Evolutionary conservation across 2,797 vertebrate genomes (phyloP), one percentile per base, ranked within the genome.

Genomic region (Erethizon dorsatum): DNA sequence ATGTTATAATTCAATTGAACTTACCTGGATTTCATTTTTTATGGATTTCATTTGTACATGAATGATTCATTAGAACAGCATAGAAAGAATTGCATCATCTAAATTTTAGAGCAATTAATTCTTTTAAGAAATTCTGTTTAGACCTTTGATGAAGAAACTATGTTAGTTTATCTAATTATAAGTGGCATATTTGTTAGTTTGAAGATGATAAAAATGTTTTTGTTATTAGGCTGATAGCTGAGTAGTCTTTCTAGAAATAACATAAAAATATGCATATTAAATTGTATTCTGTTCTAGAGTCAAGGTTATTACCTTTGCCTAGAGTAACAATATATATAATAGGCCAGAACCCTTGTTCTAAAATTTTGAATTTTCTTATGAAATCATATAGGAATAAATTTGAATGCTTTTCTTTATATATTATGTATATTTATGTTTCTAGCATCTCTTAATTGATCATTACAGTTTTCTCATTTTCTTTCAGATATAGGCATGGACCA

Each of bases 401-500:
- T 59, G 3, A 94, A 82, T 92, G 56, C 26, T 96, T 95, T 82
- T 88, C 65, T 71, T 85, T 77, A 67, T 90, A 0, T 97, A 61
- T 61, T 5, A 75, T 85, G 83, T 92, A 65, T 94, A 45, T 71
- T 75, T 33, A 73, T 90, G 50, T 95, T 92, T 92, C 54, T 88
- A 50, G 26, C 33, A 56, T 87, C 82, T 90, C 33, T 10, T 90
- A 93, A 67, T 14, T 90, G 22, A 88, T 95, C 79, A 57, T 45
- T 91, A 91, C 11, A 75, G 6, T 90, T 93, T 90, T 95, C 69
- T 91, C 12, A 71, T 96, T 78, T 96, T 97, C 54, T 98, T 98
- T 91, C 96, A 99, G 99, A 99, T 95, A 99, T 99, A 79, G 99
- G 99, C 67, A 99, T 99, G 97, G 99, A 99, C 96, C 99, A 99